Percentiles rank a stretch among this genome's conserved stretches.
These are phyloP conservation scores for Emydocephalus ijimae DNA, from an alignment of 2,113 vertebrate genomes.

Conservation along the genomic window DNA sequence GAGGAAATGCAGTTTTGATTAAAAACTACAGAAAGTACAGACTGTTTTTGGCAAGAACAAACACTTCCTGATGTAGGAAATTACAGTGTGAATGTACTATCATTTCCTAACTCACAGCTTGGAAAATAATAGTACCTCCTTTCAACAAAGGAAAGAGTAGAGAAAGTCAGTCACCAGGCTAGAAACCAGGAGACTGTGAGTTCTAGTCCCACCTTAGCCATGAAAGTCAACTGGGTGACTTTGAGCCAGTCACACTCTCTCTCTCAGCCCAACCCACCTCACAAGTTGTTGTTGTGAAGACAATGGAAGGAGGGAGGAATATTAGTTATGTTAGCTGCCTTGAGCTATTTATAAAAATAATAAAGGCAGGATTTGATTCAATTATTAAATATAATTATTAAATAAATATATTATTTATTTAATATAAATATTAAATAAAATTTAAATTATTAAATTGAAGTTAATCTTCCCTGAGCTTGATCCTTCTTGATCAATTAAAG, in stretches of 20 bases:
- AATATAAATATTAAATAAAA: too few relatives aligned
- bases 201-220: background rate
- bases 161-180: background rate
- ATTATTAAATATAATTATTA: background rate
- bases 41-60: background rate
- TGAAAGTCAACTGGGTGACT: background rate
- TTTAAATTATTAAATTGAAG: background rate
- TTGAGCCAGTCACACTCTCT: background rate
- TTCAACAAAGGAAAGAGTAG: background rate
- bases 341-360: background rate
- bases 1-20: background rate
- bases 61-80: background rate
- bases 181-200: background rate
- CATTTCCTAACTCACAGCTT: background rate
- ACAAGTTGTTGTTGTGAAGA: background rate
- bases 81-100: background rate
- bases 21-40: background rate
- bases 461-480: background rate
- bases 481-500: constrained; percentile 29
- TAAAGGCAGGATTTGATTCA: background rate
- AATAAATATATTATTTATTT: too few relatives aligned
- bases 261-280: background rate
- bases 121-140: background rate
- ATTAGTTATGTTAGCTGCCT: background rate
- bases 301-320: background rate